A percentile compares a stretch with the other conserved stretches of the same genome.
Evolutionary conservation across 2,113 vertebrate species (phyloP).

Genomic region (Vicugna pacos): DNA sequence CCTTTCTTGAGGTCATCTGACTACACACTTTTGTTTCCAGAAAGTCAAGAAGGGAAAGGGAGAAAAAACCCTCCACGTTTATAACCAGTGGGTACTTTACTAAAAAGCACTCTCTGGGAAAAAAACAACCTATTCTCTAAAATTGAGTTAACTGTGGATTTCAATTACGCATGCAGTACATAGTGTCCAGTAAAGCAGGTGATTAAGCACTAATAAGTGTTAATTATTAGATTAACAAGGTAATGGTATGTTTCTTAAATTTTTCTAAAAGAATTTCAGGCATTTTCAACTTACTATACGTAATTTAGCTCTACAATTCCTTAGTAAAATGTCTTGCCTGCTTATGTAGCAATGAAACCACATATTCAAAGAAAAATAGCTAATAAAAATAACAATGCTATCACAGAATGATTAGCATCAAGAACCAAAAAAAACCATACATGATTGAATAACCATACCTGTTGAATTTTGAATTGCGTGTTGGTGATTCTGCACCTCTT

Average conservation of each 20-base stretch:
- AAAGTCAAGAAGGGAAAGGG: neutral
- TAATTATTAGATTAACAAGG: constrained; percentile 2
- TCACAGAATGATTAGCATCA: neutral
- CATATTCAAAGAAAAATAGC: constrained; percentile 31
- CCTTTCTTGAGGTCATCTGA: neutral
- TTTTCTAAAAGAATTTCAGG: constrained; percentile 52
- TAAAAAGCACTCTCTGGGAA: neutral
- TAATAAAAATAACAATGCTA: constrained; percentile 42
- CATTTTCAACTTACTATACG: neutral
- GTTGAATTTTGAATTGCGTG: constrained; percentile 92
- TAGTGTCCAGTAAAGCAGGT: neutral
- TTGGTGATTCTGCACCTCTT: constrained; percentile 94
- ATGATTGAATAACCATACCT: constrained; percentile 88
- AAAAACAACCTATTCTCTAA: neutral
- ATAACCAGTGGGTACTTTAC: constrained; percentile 6
- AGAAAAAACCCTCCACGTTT: neutral
- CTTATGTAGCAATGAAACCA: neutral
- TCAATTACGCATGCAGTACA: neutral
- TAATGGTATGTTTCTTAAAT: neutral
- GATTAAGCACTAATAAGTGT: neutral
- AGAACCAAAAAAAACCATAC: constrained; percentile 25
- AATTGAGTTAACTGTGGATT: constrained; percentile 22
- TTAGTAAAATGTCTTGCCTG: neutral
- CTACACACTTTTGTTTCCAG: neutral
- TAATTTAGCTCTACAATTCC: neutral